phyloP scores from a whole-genome alignment of 2,113 vertebrate species.

The Heliornis fulica region DNA sequence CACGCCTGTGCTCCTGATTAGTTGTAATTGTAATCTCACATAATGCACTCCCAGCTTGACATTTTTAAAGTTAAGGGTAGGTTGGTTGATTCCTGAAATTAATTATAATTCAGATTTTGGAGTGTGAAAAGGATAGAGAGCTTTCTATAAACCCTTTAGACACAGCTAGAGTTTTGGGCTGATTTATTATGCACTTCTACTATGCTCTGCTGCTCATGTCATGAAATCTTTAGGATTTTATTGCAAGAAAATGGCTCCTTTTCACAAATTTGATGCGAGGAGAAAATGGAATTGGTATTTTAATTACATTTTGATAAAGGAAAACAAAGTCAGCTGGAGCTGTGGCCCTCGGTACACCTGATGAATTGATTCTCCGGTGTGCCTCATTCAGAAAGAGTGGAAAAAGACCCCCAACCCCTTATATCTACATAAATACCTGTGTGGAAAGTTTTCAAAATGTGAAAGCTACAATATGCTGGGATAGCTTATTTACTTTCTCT shows the following conservation, averaged over 20 bases:
- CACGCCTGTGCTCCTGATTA: background rate
- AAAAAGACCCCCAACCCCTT: no score
- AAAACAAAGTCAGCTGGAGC: background rate
- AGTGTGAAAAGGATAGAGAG: conserved; percentile 38
- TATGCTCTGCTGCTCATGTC: conserved; percentile 8
- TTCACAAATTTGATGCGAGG: background rate
- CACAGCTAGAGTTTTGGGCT: conserved; percentile 41
- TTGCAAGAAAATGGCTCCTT: background rate
- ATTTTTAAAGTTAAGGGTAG: conserved; percentile 28
- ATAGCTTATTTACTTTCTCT: background rate
- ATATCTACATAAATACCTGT: background rate
- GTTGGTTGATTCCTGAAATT: conserved; percentile 59
- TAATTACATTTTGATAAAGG: background rate
- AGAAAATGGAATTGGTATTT: background rate
- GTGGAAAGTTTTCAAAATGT: background rate
- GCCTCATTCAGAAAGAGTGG: background rate
- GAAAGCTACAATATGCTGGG: background rate
- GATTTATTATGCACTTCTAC: conserved; percentile 44
- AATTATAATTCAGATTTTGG: conserved; percentile 62
- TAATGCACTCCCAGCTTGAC: conserved; percentile 46
- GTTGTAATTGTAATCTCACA: conserved; percentile 45
- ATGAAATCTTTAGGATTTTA: conserved; percentile 15
- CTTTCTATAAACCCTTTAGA: conserved; percentile 57
- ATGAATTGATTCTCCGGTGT: background rate
- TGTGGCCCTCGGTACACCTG: background rate